Base-by-base conservation (phyloP, 92 coral and sea anemone species). In the Palythoa caribaeorum region DNA sequence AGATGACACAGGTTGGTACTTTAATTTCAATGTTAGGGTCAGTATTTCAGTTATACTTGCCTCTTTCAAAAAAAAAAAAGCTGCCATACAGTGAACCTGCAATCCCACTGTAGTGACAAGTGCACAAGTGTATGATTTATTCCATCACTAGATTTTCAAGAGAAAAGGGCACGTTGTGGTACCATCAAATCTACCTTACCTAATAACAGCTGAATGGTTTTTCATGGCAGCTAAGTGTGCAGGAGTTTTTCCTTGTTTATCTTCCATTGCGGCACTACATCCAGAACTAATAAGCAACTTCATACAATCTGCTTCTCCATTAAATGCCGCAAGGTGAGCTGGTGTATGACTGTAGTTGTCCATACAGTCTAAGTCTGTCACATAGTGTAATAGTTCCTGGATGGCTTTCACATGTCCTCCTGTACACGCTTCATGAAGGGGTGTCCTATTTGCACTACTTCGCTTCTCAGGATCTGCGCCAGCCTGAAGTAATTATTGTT, bases 341-440 rank as follows among this genome's bases (percentile, higher is more conserved):
- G 98, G 96, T 13, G 98, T 84, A 83, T 97, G 99, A 8, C 96
- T 93, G 70, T 97, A 93, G 54, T 89, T 87, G 89, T 97, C 99
- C 47, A 80, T 85, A 3, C 87, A 38, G 76, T 97, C 92, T 1
- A 94, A 53, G 84, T 92, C 97, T 83, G 91, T 90, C n/a, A 90
- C 78, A 73, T 91, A 88, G 75, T 94, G 80, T 2, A 95, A 91
- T 12, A 97, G 96, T 70, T 95, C 92, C 66, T 77, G 47, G 12
- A 97, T 91, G 3, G 92, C 94, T 38, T 52, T 76, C 48, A 72
- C 74, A 73, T 97, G 98, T 13, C 99, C 99, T 10, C 99, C 99
- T 17, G 94, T 92, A 73, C 99, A 97, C 5, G 99, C 99, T 79
- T 97, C 99, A 51, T 97, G 99, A 21, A 97, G 93, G 2, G 99